Evolutionary conservation across 2,797 vertebrate genomes (phyloP), one percentile per base, ranked within the genome.

Genomic region (Megalops cyprinoides): DNA sequence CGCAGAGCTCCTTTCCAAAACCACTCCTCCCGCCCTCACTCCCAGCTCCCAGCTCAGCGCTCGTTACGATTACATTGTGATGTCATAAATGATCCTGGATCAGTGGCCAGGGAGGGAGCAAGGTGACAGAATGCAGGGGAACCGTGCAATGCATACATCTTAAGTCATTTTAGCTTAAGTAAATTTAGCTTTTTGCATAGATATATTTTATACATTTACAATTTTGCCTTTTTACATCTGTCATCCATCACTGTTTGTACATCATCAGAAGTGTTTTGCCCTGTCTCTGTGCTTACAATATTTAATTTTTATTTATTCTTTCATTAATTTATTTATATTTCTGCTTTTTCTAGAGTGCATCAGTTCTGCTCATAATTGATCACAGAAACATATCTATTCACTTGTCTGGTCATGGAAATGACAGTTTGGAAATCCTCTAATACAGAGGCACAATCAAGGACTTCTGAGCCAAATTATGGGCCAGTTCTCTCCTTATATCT

Each of bases 391-490:
- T 18, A 42, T 69, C 39, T 67, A 1, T 67, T 39, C 18, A 23
- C 37, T 20, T 34, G 37, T 15, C 1, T 4, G 62, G 62, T 39
- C 34, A 67, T 39, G 62, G 34, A 28, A 31, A 34, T 18, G 62
- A 67, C 62, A 67, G 62, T 67, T 67, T 39, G 5, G 34, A 34
- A 28, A 67, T 18, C 4, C 37, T 65, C 65, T 69, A 20, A 69
- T 25, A 55, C 31, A 65, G 37, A 44, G 53, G 73, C 34, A 39
- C 74, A 77, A 76, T 77, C 82, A 71, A 69, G 51, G 14, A 20
- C 62, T 46, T 12, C 60, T 76, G 49, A 37, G 53, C 44, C 74
- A 80, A 67, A 79, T 76, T 76, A 79, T 20, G 69, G 39, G 23
- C 39, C n/a, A 48, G 71, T 10, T 53, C 49, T 74, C 49, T 79